Evolutionary conservation across 2,797 vertebrate species (phyloP).

Genomic region (Leuciscus waleckii): DNA sequence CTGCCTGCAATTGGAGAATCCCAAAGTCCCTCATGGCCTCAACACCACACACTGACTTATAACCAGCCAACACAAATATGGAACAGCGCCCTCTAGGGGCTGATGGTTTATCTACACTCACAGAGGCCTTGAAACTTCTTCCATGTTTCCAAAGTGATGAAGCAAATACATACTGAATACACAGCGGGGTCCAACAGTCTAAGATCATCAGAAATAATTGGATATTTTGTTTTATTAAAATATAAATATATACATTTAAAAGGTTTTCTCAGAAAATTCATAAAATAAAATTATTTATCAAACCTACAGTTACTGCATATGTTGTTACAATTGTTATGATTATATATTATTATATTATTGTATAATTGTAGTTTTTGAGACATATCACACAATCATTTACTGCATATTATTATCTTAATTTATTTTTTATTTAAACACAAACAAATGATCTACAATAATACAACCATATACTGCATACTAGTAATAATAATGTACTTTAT

Average conservation of each 20-base stretch:
- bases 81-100: slow-evolving; percentile 67
- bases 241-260: too few relatives aligned
- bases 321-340: neutral
- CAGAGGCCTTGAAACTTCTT: neutral
- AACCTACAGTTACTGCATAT: neutral
- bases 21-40: slow-evolving; percentile 72
- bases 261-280: neutral
- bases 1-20: slow-evolving; percentile 85
- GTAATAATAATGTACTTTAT: neutral
- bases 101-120: neutral
- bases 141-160: neutral
- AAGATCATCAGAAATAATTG: neutral
- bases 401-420: neutral
- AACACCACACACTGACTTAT: slow-evolving; percentile 67
- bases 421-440: neutral
- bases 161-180: neutral
- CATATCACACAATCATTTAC: too few relatives aligned
- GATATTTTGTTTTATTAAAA: too few relatives aligned
- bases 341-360: neutral
- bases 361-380: neutral
- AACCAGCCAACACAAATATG: slow-evolving; percentile 52
- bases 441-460: neutral
- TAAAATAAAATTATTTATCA: neutral
- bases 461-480: neutral
- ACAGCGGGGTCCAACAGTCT: neutral